A percentile compares a stretch with the other conserved stretches of the same genome.
Conservation (phyloP, 1,140 invertebrate species). For the Apis dorsata region DNA sequence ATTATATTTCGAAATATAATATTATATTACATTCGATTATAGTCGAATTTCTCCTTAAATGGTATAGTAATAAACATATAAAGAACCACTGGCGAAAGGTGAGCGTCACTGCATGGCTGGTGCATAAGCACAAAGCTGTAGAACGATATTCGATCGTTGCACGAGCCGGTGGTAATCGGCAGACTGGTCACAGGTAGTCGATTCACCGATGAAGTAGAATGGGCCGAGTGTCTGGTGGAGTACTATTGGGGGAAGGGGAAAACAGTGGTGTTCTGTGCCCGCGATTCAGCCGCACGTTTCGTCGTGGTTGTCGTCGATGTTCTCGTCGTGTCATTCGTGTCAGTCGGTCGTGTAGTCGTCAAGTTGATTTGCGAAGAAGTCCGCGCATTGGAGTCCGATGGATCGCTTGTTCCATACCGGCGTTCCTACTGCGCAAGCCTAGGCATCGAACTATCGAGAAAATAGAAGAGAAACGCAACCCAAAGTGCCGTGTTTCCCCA, state of each 20-base stretch:
- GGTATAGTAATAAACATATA: background rate
- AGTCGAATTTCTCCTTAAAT: too few relatives aligned
- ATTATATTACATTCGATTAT: too few relatives aligned
- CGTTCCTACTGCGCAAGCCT: background rate
- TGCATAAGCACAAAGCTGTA: background rate
- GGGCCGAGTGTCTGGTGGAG: background rate
- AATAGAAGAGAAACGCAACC: background rate
- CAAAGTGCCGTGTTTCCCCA: background rate
- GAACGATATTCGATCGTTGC: conserved; percentile 1
- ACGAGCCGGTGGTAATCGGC: conserved; percentile 1
- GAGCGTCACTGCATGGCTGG: background rate
- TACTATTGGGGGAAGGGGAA: background rate
- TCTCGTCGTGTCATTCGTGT: conserved; percentile 22
- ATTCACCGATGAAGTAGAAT: conserved; percentile 25
- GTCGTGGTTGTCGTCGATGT: background rate
- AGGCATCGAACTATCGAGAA: background rate
- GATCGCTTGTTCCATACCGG: background rate
- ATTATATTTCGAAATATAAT: too few relatives aligned
- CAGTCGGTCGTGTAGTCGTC: conserved; percentile 14
- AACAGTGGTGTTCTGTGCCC: background rate
- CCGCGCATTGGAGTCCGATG: background rate
- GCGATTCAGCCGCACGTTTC: conserved; percentile 11
- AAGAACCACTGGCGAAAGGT: conserved; percentile 13
- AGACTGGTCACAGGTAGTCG: conserved; percentile 40
- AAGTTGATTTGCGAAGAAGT: background rate